Conservation (phyloP, 2,113 vertebrate species). For the Diphyllodes magnificus region DNA sequence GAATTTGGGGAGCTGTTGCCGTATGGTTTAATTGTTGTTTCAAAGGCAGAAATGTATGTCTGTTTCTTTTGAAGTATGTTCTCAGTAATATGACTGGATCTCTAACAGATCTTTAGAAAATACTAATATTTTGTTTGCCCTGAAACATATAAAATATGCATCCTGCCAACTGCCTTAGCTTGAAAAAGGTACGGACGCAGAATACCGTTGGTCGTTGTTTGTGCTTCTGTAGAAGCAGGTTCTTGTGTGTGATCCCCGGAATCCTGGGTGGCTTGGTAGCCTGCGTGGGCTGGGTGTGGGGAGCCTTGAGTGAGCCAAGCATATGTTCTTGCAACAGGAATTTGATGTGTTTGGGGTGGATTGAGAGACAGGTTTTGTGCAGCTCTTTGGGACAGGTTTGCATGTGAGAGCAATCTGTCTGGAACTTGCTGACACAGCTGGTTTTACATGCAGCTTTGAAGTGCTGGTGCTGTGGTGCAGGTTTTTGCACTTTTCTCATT, state of each 20-base stretch:
- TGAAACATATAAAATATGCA: background rate
- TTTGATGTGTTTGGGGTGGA: constrained; percentile 1
- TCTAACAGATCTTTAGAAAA: background rate
- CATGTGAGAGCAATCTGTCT: constrained; percentile 12
- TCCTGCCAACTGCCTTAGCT: background rate
- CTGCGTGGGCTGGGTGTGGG: background rate
- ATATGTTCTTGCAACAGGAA: background rate
- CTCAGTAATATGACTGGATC: background rate
- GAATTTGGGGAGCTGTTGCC: background rate
- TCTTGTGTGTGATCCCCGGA: background rate
- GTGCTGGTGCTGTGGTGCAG: background rate
- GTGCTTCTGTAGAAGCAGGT: background rate
- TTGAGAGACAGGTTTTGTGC: constrained; percentile 20
- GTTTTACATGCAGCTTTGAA: background rate
- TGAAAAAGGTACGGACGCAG: background rate
- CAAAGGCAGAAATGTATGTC: background rate
- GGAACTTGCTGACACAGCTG: constrained; percentile 2
- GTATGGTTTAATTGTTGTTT: background rate
- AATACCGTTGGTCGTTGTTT: background rate
- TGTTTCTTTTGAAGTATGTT: background rate
- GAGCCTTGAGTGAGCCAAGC: background rate
- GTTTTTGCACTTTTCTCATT: background rate
- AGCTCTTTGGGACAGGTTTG: constrained; percentile 22
- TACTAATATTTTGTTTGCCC: background rate
- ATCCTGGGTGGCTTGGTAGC: background rate